Evolutionary conservation across 2,888 invertebrate genomes (phyloP).

Genomic region (Synergus gifuensis): DNA sequence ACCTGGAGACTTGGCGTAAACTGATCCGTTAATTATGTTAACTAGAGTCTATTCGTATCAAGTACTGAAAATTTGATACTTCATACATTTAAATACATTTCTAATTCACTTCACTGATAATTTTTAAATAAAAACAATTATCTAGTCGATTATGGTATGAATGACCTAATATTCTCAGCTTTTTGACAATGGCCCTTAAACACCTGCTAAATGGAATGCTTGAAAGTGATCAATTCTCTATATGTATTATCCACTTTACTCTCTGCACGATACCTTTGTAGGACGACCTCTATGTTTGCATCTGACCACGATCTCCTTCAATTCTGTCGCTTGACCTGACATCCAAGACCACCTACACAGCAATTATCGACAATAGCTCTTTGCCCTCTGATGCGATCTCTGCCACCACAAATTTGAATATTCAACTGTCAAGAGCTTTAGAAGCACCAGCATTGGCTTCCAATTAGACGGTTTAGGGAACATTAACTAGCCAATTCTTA

Average conservation of each 20-base stretch:
- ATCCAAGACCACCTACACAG: constrained; percentile 34
- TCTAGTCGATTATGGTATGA: not conserved
- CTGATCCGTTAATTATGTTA: constrained; percentile 20
- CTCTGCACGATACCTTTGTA: not conserved
- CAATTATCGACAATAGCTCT: constrained; percentile 40
- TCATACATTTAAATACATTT: not conserved
- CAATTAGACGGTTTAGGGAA: not conserved
- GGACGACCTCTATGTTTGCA: constrained; percentile 7
- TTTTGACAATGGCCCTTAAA: not conserved
- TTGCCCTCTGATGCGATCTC: constrained; percentile 7
- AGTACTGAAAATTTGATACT: constrained; percentile 10
- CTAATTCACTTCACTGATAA: not conserved
- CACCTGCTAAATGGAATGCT: not conserved
- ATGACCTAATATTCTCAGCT: not conserved
- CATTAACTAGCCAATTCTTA: not conserved
- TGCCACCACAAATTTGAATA: constrained; percentile 22
- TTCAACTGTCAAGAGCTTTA: constrained; percentile 31
- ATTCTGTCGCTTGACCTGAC: constrained; percentile 34
- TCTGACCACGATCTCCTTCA: constrained; percentile 28
- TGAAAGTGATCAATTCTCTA: not conserved
- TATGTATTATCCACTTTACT: not conserved
- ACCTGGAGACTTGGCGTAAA: not conserved
- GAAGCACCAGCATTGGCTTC: not conserved
- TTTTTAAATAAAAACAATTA: not conserved
- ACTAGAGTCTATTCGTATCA: constrained; percentile 6